These are phyloP conservation scores for Stomatorhinus walkeri DNA, from an alignment of 2,797 vertebrate species.

Conservation along the genomic window DNA sequence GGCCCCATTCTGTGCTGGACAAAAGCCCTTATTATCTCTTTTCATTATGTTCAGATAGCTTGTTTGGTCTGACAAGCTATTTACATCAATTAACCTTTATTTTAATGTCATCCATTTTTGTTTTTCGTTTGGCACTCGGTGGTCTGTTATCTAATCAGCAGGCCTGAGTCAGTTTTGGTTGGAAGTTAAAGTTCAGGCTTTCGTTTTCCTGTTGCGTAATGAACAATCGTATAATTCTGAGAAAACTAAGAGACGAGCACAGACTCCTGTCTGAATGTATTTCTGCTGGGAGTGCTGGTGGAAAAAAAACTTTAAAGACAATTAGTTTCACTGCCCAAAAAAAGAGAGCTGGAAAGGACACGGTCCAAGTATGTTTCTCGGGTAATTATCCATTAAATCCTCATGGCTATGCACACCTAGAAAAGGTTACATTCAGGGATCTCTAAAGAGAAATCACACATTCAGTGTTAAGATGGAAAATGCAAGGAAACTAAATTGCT, in stretches of 20 bases:
- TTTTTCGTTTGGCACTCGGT: constrained; percentile 11
- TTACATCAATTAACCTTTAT: constrained; percentile 36
- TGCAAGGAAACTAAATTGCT: background rate
- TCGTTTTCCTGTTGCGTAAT: constrained; percentile 20
- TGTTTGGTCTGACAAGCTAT: constrained; percentile 29
- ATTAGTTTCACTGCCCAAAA: constrained; percentile 16
- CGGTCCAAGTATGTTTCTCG: constrained; percentile 5
- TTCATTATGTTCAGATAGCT: constrained; percentile 20
- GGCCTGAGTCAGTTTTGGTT: constrained; percentile 18
- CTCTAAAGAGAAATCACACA: background rate
- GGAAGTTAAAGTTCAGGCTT: constrained; percentile 18
- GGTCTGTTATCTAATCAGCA: constrained; percentile 13
- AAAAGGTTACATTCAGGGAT: constrained; percentile 10
- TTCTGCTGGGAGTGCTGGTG: background rate
- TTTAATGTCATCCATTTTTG: constrained; percentile 28
- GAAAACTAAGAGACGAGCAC: background rate
- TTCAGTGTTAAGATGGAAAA: background rate
- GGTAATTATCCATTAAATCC: constrained; percentile 24
- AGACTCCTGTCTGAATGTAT: background rate
- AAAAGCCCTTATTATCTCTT: constrained; percentile 24
- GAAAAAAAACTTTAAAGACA: constrained; percentile 26
- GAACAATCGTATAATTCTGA: constrained; percentile 19
- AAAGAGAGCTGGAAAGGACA: background rate
- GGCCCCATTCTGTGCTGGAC: constrained; percentile 8
- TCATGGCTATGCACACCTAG: constrained; percentile 9